Evolutionary conservation across 2,888 invertebrate genomes (phyloP).

Genomic region (Leuctra nigra): DNA sequence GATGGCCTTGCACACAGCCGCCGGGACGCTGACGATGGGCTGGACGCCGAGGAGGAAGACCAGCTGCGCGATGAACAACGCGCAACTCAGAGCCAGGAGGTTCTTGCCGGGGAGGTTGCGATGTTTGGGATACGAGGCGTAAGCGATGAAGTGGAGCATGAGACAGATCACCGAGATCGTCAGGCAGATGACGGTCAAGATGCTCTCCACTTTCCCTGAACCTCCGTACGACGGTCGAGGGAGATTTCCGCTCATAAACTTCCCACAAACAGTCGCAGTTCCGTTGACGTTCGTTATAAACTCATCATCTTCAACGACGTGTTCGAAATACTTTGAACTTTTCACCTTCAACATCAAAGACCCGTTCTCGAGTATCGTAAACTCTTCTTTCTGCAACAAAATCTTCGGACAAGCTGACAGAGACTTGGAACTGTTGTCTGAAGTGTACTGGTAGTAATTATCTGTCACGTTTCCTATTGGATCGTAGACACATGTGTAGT

Average conservation of each 20-base stretch:
- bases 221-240: slow-evolving; percentile 29
- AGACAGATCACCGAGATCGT: slow-evolving; percentile 37
- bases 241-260: neutral
- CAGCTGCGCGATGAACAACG: slow-evolving; percentile 39
- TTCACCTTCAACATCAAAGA: slow-evolving; percentile 3
- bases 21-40: slow-evolving; percentile 8
- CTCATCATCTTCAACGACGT: neutral
- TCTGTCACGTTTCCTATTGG: too few relatives aligned
- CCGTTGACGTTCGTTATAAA: neutral
- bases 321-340: neutral
- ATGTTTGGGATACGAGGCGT: slow-evolving; percentile 34
- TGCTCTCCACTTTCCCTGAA: slow-evolving; percentile 30
- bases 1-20: slow-evolving; percentile 26
- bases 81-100: slow-evolving; percentile 37
- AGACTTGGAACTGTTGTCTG: neutral
- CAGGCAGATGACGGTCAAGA: slow-evolving; percentile 36
- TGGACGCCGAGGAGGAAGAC: slow-evolving; percentile 23
- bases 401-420: neutral
- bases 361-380: slow-evolving; percentile 25
- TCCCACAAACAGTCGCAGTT: slow-evolving; percentile 5
- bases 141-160: slow-evolving; percentile 37
- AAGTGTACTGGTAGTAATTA: too few relatives aligned
- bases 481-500: neutral
- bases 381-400: slow-evolving; percentile 18
- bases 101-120: slow-evolving; percentile 41